These are phyloP conservation scores for Dasypolia templi DNA, from an alignment of 2,888 invertebrate species.

Conservation along the genomic window DNA sequence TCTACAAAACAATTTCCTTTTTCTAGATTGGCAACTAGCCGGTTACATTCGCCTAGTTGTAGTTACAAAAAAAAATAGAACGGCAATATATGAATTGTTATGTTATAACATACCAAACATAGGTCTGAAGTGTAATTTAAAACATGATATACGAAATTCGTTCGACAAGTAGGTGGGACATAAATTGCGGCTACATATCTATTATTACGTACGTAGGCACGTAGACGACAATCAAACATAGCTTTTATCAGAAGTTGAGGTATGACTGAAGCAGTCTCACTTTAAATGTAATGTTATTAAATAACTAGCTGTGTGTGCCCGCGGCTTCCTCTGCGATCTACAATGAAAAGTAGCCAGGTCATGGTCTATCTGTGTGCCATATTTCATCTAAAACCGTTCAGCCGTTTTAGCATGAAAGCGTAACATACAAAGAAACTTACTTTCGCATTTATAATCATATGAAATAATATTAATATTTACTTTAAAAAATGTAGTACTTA, in stretches of 20 bases:
- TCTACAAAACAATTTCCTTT: constrained; percentile 21
- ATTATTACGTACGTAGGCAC: background rate
- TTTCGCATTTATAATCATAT: too few relatives aligned
- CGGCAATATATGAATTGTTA: constrained; percentile 30
- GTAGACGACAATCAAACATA: background rate
- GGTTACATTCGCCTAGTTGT: constrained; percentile 14
- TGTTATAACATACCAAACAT: constrained; percentile 15
- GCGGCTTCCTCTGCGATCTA: too few relatives aligned
- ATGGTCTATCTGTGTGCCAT: too few relatives aligned
- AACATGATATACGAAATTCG: constrained; percentile 7
- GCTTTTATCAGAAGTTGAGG: background rate
- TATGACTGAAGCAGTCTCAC: background rate
- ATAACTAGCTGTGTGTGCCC: too few relatives aligned
- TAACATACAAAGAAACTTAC: too few relatives aligned
- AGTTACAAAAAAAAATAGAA: constrained; percentile 39
- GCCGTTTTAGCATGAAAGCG: too few relatives aligned
- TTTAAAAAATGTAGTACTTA: too few relatives aligned
- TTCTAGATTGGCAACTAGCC: constrained; percentile 5
- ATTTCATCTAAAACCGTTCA: too few relatives aligned
- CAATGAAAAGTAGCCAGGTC: too few relatives aligned
- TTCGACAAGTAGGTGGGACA: constrained; percentile 8
- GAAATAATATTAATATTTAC: too few relatives aligned
- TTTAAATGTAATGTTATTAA: background rate
- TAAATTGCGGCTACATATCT: constrained; percentile 5
- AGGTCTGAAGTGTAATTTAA: constrained; percentile 23